Evolutionary conservation across 2,888 invertebrate genomes (phyloP), one percentile per base, ranked within the genome.

Genomic region (Merodon equestris): DNA sequence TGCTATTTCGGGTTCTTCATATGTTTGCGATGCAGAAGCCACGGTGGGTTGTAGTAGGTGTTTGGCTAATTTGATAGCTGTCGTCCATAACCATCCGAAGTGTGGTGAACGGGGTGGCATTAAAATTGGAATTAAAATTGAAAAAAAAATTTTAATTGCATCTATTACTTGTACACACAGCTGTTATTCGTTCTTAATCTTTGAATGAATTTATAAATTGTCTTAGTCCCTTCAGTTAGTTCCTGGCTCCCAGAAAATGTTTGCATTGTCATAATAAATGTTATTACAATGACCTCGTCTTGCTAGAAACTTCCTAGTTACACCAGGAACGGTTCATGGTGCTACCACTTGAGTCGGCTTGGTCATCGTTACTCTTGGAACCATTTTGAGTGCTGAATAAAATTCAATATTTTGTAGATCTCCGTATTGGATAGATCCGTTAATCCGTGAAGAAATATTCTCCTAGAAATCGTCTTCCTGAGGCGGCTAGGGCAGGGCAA

Each of bases 21-120:
- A 48, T 10, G 66, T 48, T 14, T 47, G 15, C n/a, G 47, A 45
- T 13, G 48, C 45, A 34, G 17, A 18, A 7, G 19, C n/a, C 40
- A 47, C 17, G 2, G 14, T 42, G 4, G 13, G 10, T 19, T 48
- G 19, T 17, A 50, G 40, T 13, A 42, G 48, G 40, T 38, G n/a
- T 42, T 67, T 67, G 12, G 50, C 42, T 7, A 27, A 40, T n/a
- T 67, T 66, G 10, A 66, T 40, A 17, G 56, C 47, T 5, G 19
- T 13, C 36, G 54, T 54, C 45, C 47, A 66, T 12, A 66, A 10
- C 0, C 66, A 19, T 1, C 66, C 40, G 18, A 48, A 47, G 44
- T 66, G 36, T 9, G 53, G 2, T 42, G 13, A 9, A 44, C 42
- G 4, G 10, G 18, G 18, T 10, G 54, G 60, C 9, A 60, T 70